These are phyloP conservation scores for Etheostoma cragini DNA, from an alignment of 2,113 vertebrate species.

Conservation along the genomic window DNA sequence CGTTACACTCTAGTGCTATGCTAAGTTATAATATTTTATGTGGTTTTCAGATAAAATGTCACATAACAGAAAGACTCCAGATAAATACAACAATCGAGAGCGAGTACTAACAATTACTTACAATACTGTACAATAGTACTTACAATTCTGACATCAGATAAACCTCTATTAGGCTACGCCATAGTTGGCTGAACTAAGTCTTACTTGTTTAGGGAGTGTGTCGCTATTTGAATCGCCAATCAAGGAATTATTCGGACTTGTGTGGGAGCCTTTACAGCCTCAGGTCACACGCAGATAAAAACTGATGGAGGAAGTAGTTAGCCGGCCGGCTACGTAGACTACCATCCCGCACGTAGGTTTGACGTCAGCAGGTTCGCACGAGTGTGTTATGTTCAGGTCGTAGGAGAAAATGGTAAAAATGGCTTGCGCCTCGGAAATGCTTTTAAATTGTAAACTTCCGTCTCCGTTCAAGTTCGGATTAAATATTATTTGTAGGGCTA, in stretches of 20 bases:
- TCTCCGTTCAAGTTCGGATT: not conserved
- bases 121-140: too few species aligned
- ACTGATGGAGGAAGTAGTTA: slow-evolving; percentile 21
- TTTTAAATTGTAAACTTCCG: not conserved
- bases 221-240: rapidly evolving
- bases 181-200: not conserved
- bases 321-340: slow-evolving; percentile 44
- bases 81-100: not conserved
- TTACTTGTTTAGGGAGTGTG: slow-evolving; percentile 43
- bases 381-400: rapidly evolving
- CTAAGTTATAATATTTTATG: not conserved
- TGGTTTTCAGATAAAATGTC: not conserved
- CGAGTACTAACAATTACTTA: not conserved
- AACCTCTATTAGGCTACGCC: not conserved
- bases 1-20: too few species aligned
- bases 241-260: not conserved
- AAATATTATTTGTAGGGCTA: not conserved
- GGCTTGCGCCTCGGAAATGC: rapidly evolving
- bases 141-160: not conserved
- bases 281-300: not conserved
- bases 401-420: not conserved
- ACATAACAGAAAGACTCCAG: not conserved
- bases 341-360: not conserved
- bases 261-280: not conserved
- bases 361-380: slow-evolving; percentile 16